phyloP scores from a whole-genome alignment of 2,888 invertebrate genomes.

The Luffia ferchaultella region DNA sequence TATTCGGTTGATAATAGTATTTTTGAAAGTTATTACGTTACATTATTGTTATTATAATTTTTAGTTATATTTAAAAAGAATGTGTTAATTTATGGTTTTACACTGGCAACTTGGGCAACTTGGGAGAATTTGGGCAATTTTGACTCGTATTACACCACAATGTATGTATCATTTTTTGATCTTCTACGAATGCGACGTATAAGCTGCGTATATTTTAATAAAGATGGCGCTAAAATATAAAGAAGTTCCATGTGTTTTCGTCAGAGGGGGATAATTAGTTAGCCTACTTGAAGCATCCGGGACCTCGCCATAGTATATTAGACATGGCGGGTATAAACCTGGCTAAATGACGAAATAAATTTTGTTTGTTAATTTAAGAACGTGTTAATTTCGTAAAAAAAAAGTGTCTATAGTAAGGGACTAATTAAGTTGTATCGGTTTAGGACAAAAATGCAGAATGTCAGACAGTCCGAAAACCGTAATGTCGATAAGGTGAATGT shows the following conservation, averaged over 20 bases:
- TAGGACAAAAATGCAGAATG: slow-evolving; percentile 92
- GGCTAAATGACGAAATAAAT: slow-evolving; percentile 71
- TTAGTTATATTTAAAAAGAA: no score
- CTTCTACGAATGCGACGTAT: no score
- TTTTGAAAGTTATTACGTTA: no score
- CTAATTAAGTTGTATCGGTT: slow-evolving; percentile 63
- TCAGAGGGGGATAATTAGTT: slow-evolving; percentile 61
- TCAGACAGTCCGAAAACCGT: slow-evolving; percentile 85
- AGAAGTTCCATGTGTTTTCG: slow-evolving; percentile 36
- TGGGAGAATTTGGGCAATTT: no score
- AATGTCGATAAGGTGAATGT: slow-evolving; percentile 83
- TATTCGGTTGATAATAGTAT: no score
- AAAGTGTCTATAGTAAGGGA: slow-evolving; percentile 64
- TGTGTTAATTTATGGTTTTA: no score
- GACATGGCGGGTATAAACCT: slow-evolving; percentile 82
- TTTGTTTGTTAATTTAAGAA: slow-evolving; percentile 65
- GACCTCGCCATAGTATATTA: slow-evolving; percentile 71
- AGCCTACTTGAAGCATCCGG: slow-evolving; percentile 71
- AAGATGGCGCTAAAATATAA: slow-evolving; percentile 41
- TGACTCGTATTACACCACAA: no score
- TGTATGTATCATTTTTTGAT: no score
- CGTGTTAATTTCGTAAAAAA: slow-evolving; percentile 62
- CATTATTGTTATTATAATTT: no score
- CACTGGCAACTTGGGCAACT: no score
- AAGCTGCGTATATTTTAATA: slow-evolving; percentile 36